phyloP scores from a whole-genome alignment of 2,888 invertebrate genomes.

The Arctia plantaginis region DNA sequence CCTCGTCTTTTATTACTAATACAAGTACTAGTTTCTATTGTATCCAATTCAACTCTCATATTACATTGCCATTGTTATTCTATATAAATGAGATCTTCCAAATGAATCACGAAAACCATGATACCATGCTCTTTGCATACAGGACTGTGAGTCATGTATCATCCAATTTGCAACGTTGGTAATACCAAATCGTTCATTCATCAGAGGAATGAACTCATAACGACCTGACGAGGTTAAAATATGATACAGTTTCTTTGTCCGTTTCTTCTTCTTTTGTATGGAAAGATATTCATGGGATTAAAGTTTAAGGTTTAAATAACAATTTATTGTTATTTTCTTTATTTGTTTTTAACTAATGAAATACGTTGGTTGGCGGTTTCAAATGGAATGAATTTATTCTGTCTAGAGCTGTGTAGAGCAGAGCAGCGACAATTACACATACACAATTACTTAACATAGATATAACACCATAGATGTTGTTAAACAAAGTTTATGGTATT shows the following conservation, averaged over 20 bases:
- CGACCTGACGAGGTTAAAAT: neutral
- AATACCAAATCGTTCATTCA: conserved; percentile 7
- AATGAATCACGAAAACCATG: conserved; percentile 13
- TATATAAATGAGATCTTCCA: neutral
- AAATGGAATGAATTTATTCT: too few relatives aligned
- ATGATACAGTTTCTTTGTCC: conserved; percentile 9
- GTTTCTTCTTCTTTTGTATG: neutral
- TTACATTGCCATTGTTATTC: neutral
- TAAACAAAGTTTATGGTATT: too few relatives aligned
- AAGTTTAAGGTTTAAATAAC: neutral
- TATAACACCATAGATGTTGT: too few relatives aligned
- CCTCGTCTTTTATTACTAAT: neutral
- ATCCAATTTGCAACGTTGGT: conserved; percentile 3
- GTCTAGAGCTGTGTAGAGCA: too few relatives aligned
- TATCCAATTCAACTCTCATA: neutral
- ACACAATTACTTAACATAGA: too few relatives aligned
- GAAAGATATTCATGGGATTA: neutral
- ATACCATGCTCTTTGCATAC: neutral
- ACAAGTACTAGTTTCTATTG: neutral
- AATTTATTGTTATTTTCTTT: too few relatives aligned
- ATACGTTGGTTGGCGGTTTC: too few relatives aligned
- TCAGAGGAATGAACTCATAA: conserved; percentile 18
- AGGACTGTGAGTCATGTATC: conserved; percentile 11
- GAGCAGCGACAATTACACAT: too few relatives aligned
- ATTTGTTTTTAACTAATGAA: too few relatives aligned